phyloP scores from a whole-genome alignment of 2,888 invertebrate genomes.

The Marronus borbonicus region DNA sequence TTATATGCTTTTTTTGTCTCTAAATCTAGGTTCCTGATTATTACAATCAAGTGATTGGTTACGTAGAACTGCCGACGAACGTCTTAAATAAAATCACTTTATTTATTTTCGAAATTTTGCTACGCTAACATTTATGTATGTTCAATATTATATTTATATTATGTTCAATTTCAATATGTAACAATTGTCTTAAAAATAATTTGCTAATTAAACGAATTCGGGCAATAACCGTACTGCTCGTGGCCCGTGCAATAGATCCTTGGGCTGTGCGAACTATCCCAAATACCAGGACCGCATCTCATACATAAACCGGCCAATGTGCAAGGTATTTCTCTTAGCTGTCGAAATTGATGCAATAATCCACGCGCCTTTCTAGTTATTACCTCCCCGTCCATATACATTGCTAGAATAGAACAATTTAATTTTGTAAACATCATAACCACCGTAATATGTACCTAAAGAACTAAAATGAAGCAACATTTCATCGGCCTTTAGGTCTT shows the following conservation, averaged over 20 bases:
- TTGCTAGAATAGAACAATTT: conserved; percentile 75
- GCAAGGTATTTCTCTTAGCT: conserved; percentile 89
- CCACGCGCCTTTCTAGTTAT: conserved; percentile 94
- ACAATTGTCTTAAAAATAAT: conserved; percentile 14
- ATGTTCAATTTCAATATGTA: conserved; percentile 18
- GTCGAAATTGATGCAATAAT: conserved; percentile 91
- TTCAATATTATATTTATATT: conserved; percentile 15
- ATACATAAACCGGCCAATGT: conserved; percentile 90
- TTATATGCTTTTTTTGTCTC: too few species aligned
- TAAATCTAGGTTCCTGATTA: too few species aligned
- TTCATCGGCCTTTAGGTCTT: conserved; percentile 93
- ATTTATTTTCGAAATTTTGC: conserved; percentile 14
- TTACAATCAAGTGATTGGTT: too few species aligned
- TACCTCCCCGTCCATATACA: conserved; percentile 96
- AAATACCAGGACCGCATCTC: conserved; percentile 93
- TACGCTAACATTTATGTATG: conserved; percentile 28
- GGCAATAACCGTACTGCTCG: conserved; percentile 74
- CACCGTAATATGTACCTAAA: conserved; percentile 72
- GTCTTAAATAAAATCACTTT: conserved; percentile 14
- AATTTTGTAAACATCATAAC: neutral
- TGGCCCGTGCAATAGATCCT: conserved; percentile 88
- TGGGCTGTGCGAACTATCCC: conserved; percentile 94
- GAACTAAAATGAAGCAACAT: conserved; percentile 96
- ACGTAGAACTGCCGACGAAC: too few species aligned
- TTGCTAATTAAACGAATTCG: conserved; percentile 55